A percentile compares a stretch with the other conserved stretches of the same genome.
These are phyloP conservation scores for Clupea harengus DNA, from an alignment of 2,113 vertebrate genomes.

Conservation along the genomic window DNA sequence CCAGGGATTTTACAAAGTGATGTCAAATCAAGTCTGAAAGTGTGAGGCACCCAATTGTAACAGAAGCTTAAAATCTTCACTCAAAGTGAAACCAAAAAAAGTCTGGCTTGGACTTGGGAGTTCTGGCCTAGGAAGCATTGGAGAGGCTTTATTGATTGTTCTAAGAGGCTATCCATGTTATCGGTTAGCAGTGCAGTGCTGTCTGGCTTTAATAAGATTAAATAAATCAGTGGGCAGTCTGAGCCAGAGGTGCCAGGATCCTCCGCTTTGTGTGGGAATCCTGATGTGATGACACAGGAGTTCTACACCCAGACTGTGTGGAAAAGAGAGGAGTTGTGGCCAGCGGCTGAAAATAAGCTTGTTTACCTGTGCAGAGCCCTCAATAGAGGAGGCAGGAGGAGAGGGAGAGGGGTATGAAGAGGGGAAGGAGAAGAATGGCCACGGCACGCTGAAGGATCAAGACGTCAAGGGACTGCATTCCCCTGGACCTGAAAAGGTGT, in stretches of 20 bases:
- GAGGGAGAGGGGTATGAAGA: constrained; percentile 44
- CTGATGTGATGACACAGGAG: background rate
- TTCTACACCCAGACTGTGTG: background rate
- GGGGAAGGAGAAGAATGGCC: constrained; percentile 45
- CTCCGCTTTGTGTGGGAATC: background rate
- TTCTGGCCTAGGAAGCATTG: background rate
- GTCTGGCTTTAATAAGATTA: constrained; percentile 10
- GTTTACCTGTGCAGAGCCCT: constrained; percentile 37
- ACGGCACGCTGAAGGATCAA: constrained; percentile 51
- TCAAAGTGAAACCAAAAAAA: background rate
- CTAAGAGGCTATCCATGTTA: background rate
- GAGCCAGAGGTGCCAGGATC: background rate
- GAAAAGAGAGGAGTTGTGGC: background rate
- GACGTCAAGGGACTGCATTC: constrained; percentile 61
- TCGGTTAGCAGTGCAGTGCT: background rate
- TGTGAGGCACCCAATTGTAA: background rate
- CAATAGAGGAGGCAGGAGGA: constrained; percentile 60
- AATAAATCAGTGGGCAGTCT: background rate
- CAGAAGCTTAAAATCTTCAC: background rate
- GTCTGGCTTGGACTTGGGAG: background rate
- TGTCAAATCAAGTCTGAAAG: too few relatives aligned
- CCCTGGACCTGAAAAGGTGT: constrained; percentile 60
- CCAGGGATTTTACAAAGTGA: too few relatives aligned
- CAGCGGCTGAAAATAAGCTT: background rate
- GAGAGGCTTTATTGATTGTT: background rate